Conservation (phyloP, 2,888 invertebrate genomes). For the Drepana falcataria region DNA sequence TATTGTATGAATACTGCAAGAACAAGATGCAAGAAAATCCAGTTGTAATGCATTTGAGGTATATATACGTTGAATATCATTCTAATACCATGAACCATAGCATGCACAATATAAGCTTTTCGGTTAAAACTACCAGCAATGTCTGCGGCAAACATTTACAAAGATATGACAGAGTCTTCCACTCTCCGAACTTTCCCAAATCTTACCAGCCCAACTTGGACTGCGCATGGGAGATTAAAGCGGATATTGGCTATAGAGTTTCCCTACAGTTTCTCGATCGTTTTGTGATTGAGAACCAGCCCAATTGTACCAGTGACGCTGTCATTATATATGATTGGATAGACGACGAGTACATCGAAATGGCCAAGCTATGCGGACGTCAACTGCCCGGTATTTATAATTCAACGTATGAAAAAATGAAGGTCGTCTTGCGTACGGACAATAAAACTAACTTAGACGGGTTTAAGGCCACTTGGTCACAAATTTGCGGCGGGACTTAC, state of each 20-base stretch:
- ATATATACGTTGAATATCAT: conserved; percentile 84
- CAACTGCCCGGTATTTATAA: conserved; percentile 74
- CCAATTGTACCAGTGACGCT: conserved; percentile 86
- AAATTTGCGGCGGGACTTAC: conserved; percentile 85
- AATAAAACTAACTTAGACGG: conserved; percentile 83
- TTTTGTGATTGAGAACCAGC: conserved; percentile 85
- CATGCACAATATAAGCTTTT: conserved; percentile 33
- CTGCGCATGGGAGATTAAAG: conserved; percentile 87
- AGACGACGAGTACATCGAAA: conserved; percentile 69
- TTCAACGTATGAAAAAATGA: conserved; percentile 82
- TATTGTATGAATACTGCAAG: conserved; percentile 81
- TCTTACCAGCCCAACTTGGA: conserved; percentile 86
- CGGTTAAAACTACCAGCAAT: conserved; percentile 51
- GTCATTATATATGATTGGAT: conserved; percentile 81
- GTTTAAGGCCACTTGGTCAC: conserved; percentile 82
- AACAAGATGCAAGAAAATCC: conserved; percentile 60
- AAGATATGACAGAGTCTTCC: conserved; percentile 54
- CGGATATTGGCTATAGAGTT: conserved; percentile 82
- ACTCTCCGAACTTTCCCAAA: conserved; percentile 81
- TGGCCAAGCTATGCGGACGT: conserved; percentile 84
- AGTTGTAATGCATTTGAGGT: conserved; percentile 67
- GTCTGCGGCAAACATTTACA: conserved; percentile 85
- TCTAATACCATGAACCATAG: conserved; percentile 54
- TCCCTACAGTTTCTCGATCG: conserved; percentile 82
- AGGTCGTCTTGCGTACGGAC: conserved; percentile 85